Evolutionary conservation across 2,113 vertebrate genomes (phyloP), one percentile per base, ranked within the genome.

Genomic region (Nansenia antarctica): DNA sequence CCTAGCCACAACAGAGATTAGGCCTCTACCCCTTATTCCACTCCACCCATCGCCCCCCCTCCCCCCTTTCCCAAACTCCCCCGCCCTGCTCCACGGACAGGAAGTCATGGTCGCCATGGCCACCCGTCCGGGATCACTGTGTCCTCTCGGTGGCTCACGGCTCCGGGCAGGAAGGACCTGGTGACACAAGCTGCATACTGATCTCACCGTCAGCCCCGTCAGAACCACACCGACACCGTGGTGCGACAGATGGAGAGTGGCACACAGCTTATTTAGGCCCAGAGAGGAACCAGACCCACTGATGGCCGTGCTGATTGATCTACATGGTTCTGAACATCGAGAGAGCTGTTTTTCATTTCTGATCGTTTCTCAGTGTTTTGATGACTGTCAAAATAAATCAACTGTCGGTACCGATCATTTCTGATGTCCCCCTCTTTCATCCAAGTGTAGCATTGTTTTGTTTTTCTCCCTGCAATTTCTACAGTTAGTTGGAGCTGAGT

Each of bases 1-100:
- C 76, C 75, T 75, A 64, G 70, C 27, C 55, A 73, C 68, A 76
- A 73, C 52, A 57, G 74, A 79, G 76, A 62, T 83, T 79, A 70
- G 35, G 20, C 71, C 45, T n/a, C 61, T 42, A 59, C 32, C 62
- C 69, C 70, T 74, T 64, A 65, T 62, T 34, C 53, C 74, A 74
- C 74, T 73, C 65, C 66, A 74, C 61, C 65, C 62, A 52, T 57
- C 58, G 47, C 14, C 3, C 18, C 63, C 72, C 65, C 49, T 39
- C 9, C 64, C 12, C 65, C n/a, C 54, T n/a, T 14, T 30, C 15
- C 29, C 47, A 15, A 20, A 15, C 29, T 3, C 7, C 35, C 62
- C 2, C 35, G 45, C 71, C 39, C 15, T 32, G 7, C 53, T 77
- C 42, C 60, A 70, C 62, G 64, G 65, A 87, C 66, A 74, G 58